Conservation (phyloP, 2,888 invertebrate genomes). For the Acrocyrtus sp. region DNA sequence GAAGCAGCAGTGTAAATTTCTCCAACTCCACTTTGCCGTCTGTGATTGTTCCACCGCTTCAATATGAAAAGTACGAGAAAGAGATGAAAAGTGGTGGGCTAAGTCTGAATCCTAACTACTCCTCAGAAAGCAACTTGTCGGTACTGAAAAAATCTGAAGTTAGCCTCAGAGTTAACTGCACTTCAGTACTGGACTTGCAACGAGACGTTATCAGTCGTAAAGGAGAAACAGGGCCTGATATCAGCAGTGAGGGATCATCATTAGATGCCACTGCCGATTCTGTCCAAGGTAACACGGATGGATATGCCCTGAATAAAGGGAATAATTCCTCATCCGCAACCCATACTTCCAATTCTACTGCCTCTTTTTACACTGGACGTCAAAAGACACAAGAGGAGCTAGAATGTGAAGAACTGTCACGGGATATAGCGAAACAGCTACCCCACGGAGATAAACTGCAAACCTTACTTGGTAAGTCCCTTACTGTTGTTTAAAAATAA, state of each 20-base stretch:
- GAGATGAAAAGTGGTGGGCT: conserved; percentile 8
- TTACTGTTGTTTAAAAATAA: too few relatives aligned
- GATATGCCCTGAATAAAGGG: conserved; percentile 15
- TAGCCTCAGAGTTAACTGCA: conserved; percentile 58
- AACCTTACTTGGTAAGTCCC: conserved; percentile 71
- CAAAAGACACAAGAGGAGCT: conserved; percentile 79
- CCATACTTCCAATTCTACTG: conserved; percentile 64
- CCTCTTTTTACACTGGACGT: conserved; percentile 65
- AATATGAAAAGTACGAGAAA: conserved; percentile 41
- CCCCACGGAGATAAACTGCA: conserved; percentile 73
- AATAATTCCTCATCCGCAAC: conserved; percentile 15
- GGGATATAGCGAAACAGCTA: conserved; percentile 67
- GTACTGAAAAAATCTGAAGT: conserved; percentile 52
- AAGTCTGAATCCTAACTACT: background rate
- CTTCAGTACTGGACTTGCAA: conserved; percentile 59
- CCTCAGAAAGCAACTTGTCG: conserved; percentile 9
- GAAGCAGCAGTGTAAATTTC: conserved; percentile 5
- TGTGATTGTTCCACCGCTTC: conserved; percentile 60
- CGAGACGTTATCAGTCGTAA: conserved; percentile 46
- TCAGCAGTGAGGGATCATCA: conserved; percentile 16
- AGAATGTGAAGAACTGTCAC: conserved; percentile 78
- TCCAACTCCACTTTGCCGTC: conserved; percentile 50
- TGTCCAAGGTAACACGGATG: background rate
- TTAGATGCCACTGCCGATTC: background rate
- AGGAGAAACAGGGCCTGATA: conserved; percentile 10